Evolutionary conservation across 2,113 vertebrate genomes (phyloP).

Genomic region (Menura novaehollandiae): DNA sequence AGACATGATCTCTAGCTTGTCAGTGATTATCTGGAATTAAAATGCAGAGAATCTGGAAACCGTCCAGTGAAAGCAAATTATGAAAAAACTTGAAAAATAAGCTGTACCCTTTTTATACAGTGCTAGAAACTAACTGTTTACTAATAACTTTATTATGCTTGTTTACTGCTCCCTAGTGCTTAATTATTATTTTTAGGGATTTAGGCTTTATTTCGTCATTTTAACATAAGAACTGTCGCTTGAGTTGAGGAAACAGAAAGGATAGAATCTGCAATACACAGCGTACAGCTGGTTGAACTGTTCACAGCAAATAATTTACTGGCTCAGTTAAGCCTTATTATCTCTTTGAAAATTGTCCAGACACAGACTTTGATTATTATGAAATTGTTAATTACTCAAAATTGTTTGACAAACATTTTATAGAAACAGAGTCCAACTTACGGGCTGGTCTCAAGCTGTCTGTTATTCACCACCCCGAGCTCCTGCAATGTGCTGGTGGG

Average conservation of each 20-base stretch:
- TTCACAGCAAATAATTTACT: slow-evolving; percentile 51
- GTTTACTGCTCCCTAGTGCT: slow-evolving; percentile 16
- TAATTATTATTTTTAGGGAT: slow-evolving; percentile 50
- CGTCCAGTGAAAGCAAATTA: neutral
- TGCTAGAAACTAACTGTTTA: neutral
- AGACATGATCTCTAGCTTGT: neutral
- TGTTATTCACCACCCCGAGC: neutral
- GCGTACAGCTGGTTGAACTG: slow-evolving; percentile 52
- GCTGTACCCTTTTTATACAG: neutral
- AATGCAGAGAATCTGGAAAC: neutral
- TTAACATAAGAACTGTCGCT: slow-evolving; percentile 1
- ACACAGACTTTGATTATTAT: slow-evolving; percentile 48
- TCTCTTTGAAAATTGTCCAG: slow-evolving; percentile 56
- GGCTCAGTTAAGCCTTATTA: slow-evolving; percentile 57
- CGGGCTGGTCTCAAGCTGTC: neutral
- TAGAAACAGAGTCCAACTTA: neutral
- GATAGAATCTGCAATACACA: slow-evolving; percentile 24
- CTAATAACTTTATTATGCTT: slow-evolving; percentile 10
- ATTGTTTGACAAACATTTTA: slow-evolving; percentile 38
- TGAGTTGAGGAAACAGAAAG: slow-evolving; percentile 35
- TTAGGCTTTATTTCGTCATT: slow-evolving; percentile 33
- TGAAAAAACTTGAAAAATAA: neutral
- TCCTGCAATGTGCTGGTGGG: neutral
- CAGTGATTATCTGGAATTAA: slow-evolving; percentile 5
- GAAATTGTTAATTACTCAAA: slow-evolving; percentile 51